phyloP scores from a whole-genome alignment of 2,797 vertebrate species.

The Prunella strophiata region DNA sequence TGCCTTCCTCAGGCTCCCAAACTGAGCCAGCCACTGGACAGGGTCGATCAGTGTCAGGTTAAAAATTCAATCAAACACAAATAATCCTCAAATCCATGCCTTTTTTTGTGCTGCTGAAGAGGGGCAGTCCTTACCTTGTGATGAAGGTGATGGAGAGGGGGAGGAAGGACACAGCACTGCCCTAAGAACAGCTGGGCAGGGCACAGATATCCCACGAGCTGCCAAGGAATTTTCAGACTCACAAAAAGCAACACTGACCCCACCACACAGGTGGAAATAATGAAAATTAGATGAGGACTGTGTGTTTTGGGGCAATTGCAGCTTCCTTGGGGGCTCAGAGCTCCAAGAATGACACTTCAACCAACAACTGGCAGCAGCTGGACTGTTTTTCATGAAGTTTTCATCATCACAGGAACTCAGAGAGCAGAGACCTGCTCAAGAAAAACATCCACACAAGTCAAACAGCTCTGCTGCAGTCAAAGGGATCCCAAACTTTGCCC shows the following conservation, averaged over 20 bases:
- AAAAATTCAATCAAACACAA: background rate
- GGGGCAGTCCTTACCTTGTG: background rate
- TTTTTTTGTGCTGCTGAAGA: background rate
- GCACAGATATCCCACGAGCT: rapidly evolving
- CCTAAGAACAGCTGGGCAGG: background rate
- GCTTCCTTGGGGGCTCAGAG: background rate
- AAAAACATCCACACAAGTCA: too few species aligned
- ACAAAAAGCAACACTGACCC: background rate
- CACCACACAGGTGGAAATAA: background rate
- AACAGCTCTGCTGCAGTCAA: background rate
- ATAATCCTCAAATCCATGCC: background rate
- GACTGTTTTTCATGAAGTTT: background rate
- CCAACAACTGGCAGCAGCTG: background rate
- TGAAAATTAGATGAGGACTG: background rate
- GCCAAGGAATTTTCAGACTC: background rate
- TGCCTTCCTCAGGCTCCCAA: background rate
- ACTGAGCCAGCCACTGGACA: background rate
- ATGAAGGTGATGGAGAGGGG: background rate
- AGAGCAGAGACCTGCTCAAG: background rate
- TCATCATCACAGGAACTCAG: background rate
- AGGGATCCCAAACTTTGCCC: background rate
- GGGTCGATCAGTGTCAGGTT: rapidly evolving
- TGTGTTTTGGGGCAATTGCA: rapidly evolving
- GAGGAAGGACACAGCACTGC: background rate
- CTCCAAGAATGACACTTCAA: background rate